Conservation (phyloP, 2,888 invertebrate genomes). For the Tenthredo amoena region DNA sequence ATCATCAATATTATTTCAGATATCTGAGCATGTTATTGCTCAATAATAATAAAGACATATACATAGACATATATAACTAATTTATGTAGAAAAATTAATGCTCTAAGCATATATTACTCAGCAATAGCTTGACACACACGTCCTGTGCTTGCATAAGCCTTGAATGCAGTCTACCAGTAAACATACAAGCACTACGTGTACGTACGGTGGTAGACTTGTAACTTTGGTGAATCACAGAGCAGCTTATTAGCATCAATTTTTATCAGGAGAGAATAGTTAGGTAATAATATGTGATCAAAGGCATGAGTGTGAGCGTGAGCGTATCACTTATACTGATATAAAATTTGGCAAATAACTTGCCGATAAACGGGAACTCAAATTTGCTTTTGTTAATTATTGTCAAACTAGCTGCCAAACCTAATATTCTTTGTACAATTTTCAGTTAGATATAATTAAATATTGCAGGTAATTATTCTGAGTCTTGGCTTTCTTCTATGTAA, state of each 20-base stretch:
- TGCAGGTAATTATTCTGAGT: background rate
- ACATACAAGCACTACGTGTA: conserved; percentile 48
- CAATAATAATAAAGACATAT: conserved; percentile 17
- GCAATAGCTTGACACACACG: conserved; percentile 39
- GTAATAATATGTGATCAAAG: background rate
- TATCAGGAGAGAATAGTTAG: background rate
- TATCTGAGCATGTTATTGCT: background rate
- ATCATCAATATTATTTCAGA: background rate
- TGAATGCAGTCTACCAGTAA: conserved; percentile 43
- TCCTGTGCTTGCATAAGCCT: conserved; percentile 30
- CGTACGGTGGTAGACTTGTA: conserved; percentile 22
- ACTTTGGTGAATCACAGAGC: conserved; percentile 27
- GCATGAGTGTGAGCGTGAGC: background rate
- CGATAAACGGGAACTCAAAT: background rate
- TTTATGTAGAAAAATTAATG: conserved; percentile 29
- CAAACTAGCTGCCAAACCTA: background rate
- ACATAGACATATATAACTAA: conserved; percentile 30
- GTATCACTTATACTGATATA: background rate
- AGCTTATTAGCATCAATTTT: conserved; percentile 12
- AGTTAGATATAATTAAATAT: background rate
- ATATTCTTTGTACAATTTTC: background rate
- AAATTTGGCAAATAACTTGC: background rate
- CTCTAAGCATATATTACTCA: conserved; percentile 44
- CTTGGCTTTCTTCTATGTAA: background rate
- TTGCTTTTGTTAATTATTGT: background rate